A percentile compares a stretch with the other conserved stretches of the same genome.
Conservation (phyloP, 2,113 vertebrate species). For the Glaucomys volans region DNA sequence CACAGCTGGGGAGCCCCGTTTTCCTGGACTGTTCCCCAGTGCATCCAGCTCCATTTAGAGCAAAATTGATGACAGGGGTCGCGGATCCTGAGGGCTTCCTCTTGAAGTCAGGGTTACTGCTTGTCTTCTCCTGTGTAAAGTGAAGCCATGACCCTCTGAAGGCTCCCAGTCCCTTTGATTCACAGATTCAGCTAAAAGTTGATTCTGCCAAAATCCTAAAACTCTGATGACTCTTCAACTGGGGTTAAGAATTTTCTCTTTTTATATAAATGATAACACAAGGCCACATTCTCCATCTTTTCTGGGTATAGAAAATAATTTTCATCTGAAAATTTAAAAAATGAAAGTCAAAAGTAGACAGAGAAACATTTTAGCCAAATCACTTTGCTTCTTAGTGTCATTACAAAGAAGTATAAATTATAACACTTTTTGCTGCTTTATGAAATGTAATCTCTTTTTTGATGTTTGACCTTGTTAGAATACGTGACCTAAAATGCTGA, state of each 20-base stretch:
- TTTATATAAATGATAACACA: background rate
- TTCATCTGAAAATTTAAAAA: background rate
- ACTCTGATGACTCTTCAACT: background rate
- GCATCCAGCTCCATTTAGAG: background rate
- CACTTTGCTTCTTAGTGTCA: background rate
- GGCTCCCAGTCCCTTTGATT: background rate
- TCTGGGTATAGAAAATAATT: background rate
- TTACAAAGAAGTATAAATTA: background rate
- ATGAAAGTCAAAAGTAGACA: background rate
- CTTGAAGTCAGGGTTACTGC: background rate
- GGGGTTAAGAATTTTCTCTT: background rate
- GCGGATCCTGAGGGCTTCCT: background rate
- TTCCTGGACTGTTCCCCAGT: background rate
- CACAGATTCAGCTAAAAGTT: background rate
- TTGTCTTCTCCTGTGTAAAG: background rate
- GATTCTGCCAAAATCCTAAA: background rate
- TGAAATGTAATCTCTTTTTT: background rate
- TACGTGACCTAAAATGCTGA: background rate
- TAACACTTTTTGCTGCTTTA: background rate
- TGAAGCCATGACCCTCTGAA: background rate
- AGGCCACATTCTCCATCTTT: background rate
- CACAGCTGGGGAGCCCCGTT: accelerated
- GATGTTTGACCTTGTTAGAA: background rate
- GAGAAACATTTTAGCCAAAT: background rate
- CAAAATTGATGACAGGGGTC: background rate